A percentile compares a stretch with the other conserved stretches of the same genome.
Evolutionary conservation across 1,140 invertebrate species (phyloP).

Genomic region (Eumeta japonica): DNA sequence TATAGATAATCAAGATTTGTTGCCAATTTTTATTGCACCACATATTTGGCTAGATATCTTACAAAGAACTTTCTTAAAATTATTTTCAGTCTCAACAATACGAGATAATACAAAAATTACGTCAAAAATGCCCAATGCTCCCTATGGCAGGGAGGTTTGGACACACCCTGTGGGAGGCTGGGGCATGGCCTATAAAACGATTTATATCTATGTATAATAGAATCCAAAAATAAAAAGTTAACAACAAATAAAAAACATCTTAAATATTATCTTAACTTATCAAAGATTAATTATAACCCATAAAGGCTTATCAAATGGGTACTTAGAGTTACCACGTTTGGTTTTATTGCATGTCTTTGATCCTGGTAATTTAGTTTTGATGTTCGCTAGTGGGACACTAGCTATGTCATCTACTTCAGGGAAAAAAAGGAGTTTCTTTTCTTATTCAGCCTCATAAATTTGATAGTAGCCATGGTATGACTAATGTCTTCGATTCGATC

Average conservation of each 20-base stretch:
- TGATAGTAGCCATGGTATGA: conserved; percentile 18
- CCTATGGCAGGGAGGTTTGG: too few species aligned
- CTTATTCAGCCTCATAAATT: too few species aligned
- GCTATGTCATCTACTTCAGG: too few species aligned
- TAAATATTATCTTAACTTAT: conserved; percentile 8
- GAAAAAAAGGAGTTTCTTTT: conserved; percentile 18
- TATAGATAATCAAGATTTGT: conserved; percentile 20
- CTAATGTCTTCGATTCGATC: conserved; percentile 20
- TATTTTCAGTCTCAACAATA: conserved; percentile 11
- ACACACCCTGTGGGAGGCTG: conserved; percentile 7
- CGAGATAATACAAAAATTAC: conserved; percentile 5
- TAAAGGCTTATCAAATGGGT: conserved; percentile 17
- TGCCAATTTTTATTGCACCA: conserved; percentile 10
- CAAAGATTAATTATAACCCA: too few species aligned
- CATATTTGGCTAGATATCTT: too few species aligned
- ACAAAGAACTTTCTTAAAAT: conserved; percentile 9
- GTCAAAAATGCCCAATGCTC: too few species aligned
- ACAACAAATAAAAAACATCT: conserved; percentile 7
- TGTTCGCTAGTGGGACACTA: conserved; percentile 15
- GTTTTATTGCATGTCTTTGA: conserved; percentile 14
- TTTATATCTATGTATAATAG: conserved; percentile 4
- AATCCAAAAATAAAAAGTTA: conserved; percentile 6
- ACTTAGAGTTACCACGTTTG: too few species aligned
- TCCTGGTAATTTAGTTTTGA: conserved; percentile 21
- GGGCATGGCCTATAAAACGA: conserved; percentile 5